Conservation (phyloP, 2,888 invertebrate species). For the Amitus sp. region DNA sequence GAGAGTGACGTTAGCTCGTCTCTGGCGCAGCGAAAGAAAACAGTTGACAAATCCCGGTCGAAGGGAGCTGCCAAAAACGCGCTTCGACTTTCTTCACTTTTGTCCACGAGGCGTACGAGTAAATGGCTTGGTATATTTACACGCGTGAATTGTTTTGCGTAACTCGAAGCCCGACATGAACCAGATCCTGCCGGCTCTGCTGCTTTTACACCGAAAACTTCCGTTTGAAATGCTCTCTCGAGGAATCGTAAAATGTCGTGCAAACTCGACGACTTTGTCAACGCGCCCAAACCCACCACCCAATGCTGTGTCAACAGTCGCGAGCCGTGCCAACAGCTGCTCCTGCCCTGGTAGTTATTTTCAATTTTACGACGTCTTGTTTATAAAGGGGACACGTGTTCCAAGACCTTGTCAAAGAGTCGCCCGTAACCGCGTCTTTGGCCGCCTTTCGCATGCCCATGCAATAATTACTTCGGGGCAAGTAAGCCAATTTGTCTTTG, state of each 20-base stretch:
- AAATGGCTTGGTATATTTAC: no score
- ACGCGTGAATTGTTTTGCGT: no score
- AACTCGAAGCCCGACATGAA: no score
- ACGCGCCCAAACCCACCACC: slow-evolving; percentile 58
- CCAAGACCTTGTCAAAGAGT: slow-evolving; percentile 19
- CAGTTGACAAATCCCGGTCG: slow-evolving; percentile 30
- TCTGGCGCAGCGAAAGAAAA: slow-evolving; percentile 7
- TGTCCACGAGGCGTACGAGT: no score
- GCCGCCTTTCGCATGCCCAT: background rate
- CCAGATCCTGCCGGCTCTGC: no score
- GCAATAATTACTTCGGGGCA: slow-evolving; percentile 49
- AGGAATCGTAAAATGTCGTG: slow-evolving; percentile 56
- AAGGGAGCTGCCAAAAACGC: slow-evolving; percentile 6
- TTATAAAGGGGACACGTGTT: slow-evolving; percentile 47
- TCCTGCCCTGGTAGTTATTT: slow-evolving; percentile 57
- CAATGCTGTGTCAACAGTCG: slow-evolving; percentile 62
- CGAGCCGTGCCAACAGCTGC: slow-evolving; percentile 60
- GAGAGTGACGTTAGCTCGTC: slow-evolving; percentile 11
- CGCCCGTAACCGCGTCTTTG: slow-evolving; percentile 1
- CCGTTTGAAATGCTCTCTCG: background rate
- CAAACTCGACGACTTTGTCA: slow-evolving; percentile 59
- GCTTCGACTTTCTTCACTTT: no score
- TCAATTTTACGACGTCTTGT: slow-evolving; percentile 60
- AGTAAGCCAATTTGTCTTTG: slow-evolving; percentile 49
- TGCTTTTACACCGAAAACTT: background rate